Evolutionary conservation across 2,888 invertebrate species (phyloP), one percentile per base, ranked within the genome.

Genomic region (Autographa gamma): DNA sequence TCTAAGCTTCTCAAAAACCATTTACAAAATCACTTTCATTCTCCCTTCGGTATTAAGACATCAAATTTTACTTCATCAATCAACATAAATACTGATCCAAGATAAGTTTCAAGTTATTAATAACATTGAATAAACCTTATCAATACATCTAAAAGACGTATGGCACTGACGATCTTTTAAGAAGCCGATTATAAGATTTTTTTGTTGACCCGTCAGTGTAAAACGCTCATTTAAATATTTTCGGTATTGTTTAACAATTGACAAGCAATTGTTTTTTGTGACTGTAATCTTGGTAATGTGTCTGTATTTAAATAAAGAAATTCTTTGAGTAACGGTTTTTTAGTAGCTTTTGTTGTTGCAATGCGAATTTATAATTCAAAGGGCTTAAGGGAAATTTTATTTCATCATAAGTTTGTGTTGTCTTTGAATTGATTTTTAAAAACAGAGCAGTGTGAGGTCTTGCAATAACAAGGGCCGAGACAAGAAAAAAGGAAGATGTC

Each of bases 111-210:
- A 19, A 60, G 34, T 8, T 18, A 18, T 63, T 34, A 56, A 56
- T 41, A 13, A 19, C 56, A 56, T 56, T 52, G n/a, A 16, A 25
- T 41, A 64, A 63, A 62, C 25, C 56, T 69, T 69, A 74, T 72
- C 72, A 59, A 64, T 71, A 66, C 71, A 71, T 74, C 74, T 66
- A 63, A 48, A 71, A 43, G 69, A 63, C 60, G 58, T 64, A 25
- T 60, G 71, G 64, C 59, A 56, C 38, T 38, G 66, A 60, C 60
- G 63, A 64, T 31, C 60, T 60, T 72, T 72, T 64, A 71, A 69
- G 59, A 43, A 54, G 25, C 52, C 58, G 66, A 64, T 69, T 61
- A 62, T 67, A 31, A 48, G n/a, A 61, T 38, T 34, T 69, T 63
- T 60, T 67, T 60, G 43, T 66, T 63, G 16, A 54, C 52, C 52